Evolutionary conservation across 2,797 vertebrate genomes (phyloP), one percentile per base, ranked within the genome.

Genomic region (Petrocephalus schoutedeni): DNA sequence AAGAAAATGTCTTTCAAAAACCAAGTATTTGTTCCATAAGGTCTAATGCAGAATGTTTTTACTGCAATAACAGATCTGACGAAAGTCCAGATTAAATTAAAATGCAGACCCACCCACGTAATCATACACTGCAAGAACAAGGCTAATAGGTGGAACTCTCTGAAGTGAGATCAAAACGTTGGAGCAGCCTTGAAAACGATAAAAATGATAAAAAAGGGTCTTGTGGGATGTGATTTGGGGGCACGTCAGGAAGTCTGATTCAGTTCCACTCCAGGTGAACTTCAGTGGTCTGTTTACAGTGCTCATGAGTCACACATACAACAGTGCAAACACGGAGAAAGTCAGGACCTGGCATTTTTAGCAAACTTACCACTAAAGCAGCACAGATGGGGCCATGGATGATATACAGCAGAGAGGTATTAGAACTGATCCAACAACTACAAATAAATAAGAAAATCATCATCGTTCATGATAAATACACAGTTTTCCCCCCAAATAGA

Each of bases 381-480:
- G 98, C 98, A 90, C 98, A 99, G 94, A 99, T 99, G 88, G 98
- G 98, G 0, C 98, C 98, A 0, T 99, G 98, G 94, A 99, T 97
- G 91, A 99, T 98, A 92, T 99, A 99, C 87, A 99, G 97, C 16
- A 99, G 95, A 14, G 98, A 97, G 0, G 98, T 99, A 89, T 98
- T 98, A 86, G 98, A 97, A 94, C 98, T 98, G 92, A 99, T 98
- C 98, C 98, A 99, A 91, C 98, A 99, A 91, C 98, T 99, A 86
- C 36, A 91, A 82, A 87, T 56, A 6, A 83, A 87, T 2, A 49
- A 51, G 32, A 0, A 86, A 49, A 58, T 59, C 53, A 32, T 59
- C 14, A 23, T 84, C 28, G 51, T 54, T 84, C n/a, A 84, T n/a
- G n/a, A n/a, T 4, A 8, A 64, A 64, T 7, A 64, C 61, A 64